Conservation (phyloP, 2,797 vertebrate species). For the Lates japonicus region DNA sequence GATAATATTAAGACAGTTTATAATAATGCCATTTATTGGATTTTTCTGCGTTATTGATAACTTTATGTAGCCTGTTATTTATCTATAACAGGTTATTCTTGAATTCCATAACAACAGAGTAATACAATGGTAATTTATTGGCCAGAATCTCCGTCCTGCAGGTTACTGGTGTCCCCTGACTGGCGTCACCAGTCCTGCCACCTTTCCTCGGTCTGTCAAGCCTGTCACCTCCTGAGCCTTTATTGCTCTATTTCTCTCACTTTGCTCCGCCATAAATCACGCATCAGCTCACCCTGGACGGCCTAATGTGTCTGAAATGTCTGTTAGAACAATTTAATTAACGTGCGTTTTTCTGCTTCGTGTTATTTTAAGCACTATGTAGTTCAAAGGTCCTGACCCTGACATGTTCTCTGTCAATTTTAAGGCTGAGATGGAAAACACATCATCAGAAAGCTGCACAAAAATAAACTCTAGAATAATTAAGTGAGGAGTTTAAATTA, state of each 20-base stretch:
- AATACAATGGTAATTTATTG: neutral
- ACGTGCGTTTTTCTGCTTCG: conserved; percentile 10
- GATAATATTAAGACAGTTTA: neutral
- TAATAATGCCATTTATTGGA: neutral
- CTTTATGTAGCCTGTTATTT: neutral
- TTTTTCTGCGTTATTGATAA: neutral
- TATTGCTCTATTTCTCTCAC: conserved; percentile 73
- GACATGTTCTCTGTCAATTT: neutral
- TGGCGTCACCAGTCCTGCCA: conserved; percentile 83
- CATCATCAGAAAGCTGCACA: neutral
- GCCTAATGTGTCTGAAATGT: conserved; percentile 59
- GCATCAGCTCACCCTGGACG: conserved; percentile 22
- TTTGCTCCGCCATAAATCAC: conserved; percentile 44
- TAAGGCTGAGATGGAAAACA: conserved; percentile 15
- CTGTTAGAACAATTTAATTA: conserved; percentile 51
- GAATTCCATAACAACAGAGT: neutral
- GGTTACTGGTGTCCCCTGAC: neutral
- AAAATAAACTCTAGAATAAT: neutral
- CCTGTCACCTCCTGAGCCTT: conserved; percentile 67
- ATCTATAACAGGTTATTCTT: neutral
- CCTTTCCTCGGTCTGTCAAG: conserved; percentile 66
- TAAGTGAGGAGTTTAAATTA: neutral
- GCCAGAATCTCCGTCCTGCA: neutral
- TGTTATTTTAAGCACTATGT: conserved; percentile 44
- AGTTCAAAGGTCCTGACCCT: neutral